These are phyloP conservation scores for Araneus ventricosus DNA, from an alignment of 1,140 invertebrate species.

Conservation along the genomic window DNA sequence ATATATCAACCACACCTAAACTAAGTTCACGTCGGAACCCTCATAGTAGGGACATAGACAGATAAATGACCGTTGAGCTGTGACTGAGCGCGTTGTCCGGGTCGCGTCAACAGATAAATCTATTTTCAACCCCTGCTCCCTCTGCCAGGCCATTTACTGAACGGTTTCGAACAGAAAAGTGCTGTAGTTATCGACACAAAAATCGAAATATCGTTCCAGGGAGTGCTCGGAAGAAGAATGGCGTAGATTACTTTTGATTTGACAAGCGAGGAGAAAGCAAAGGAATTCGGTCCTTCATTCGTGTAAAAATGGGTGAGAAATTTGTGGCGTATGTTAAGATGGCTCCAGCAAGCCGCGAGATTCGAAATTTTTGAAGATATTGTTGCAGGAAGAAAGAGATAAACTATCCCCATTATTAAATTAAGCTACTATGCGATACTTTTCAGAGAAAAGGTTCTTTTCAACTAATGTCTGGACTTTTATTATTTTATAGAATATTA, in stretches of 20 bases:
- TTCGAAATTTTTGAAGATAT: no score
- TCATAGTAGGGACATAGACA: not conserved
- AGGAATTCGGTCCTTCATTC: not conserved
- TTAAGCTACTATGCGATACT: not conserved
- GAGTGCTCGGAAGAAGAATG: conserved; percentile 12
- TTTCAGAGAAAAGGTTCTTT: not conserved
- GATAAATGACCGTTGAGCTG: not conserved
- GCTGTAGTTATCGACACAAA: not conserved
- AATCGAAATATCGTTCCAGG: not conserved
- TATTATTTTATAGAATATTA: no score
- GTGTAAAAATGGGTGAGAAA: not conserved
- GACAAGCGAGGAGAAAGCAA: not conserved
- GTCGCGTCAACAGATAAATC: conserved; percentile 21
- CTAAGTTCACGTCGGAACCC: not conserved
- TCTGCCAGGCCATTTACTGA: not conserved
- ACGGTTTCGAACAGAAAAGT: not conserved
- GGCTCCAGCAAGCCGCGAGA: not conserved
- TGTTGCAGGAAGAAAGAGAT: not conserved
- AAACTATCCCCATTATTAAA: not conserved
- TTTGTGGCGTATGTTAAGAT: not conserved
- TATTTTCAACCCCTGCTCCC: not conserved
- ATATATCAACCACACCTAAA: not conserved
- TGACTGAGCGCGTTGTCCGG: not conserved
- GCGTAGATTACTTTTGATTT: not conserved
- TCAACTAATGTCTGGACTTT: no score